Conservation (phyloP, 2,888 invertebrate species). For the Spisula subtruncata region DNA sequence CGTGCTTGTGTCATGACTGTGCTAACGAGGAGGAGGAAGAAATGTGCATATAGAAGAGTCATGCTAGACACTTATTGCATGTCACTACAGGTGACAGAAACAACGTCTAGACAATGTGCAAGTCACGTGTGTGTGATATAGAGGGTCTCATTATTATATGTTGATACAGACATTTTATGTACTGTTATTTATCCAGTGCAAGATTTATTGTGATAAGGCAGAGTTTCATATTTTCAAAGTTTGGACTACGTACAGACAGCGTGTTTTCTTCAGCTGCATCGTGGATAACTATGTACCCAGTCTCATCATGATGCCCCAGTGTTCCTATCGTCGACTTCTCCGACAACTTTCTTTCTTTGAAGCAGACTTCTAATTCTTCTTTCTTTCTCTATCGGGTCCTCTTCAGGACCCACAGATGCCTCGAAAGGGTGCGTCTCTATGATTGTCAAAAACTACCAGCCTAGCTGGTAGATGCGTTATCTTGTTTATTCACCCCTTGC, state of each 20-base stretch:
- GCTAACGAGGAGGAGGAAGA: constrained; percentile 12
- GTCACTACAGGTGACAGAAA: not conserved
- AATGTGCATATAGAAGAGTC: constrained; percentile 38
- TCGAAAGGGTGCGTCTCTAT: constrained; percentile 71
- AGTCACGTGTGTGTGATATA: not conserved
- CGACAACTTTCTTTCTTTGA: constrained; percentile 55
- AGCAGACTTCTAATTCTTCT: constrained; percentile 63
- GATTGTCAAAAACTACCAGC: constrained; percentile 48
- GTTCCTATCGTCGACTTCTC: constrained; percentile 67
- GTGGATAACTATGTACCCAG: constrained; percentile 45
- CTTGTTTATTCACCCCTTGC: not conserved
- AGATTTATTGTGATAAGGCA: constrained; percentile 72
- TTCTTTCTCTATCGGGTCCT: constrained; percentile 80
- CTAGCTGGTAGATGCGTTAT: constrained; percentile 22
- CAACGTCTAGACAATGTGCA: too few species aligned
- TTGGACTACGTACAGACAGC: constrained; percentile 68
- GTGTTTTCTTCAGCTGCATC: constrained; percentile 41
- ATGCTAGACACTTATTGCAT: constrained; percentile 8
- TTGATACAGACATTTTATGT: constrained; percentile 38
- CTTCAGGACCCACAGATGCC: constrained; percentile 84
- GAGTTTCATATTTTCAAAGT: constrained; percentile 70
- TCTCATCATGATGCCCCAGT: constrained; percentile 65
- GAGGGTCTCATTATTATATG: constrained; percentile 31
- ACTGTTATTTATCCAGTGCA: constrained; percentile 40
- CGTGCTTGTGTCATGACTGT: constrained; percentile 50